Evolutionary conservation across 1,140 invertebrate species (phyloP).

Genomic region (Apocrypta bakeri): DNA sequence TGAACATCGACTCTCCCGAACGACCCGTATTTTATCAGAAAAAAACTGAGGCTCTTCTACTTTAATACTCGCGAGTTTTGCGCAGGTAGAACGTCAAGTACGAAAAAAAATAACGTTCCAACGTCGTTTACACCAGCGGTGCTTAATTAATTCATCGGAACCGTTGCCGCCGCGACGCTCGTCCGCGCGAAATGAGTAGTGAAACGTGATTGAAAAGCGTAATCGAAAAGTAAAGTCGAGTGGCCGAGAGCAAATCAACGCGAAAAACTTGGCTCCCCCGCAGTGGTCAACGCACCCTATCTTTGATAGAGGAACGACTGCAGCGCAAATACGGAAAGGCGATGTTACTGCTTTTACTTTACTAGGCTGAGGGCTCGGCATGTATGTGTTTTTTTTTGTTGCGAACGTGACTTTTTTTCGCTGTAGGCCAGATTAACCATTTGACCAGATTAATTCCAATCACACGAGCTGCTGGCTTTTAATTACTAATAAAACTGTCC

Average conservation of each 20-base stretch:
- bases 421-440: slow-evolving; percentile 66
- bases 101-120: background rate
- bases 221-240: slow-evolving; percentile 52
- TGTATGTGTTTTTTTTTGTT: slow-evolving; percentile 27
- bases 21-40: slow-evolving; percentile 6
- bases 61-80: slow-evolving; percentile 1
- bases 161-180: background rate
- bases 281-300: background rate
- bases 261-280: background rate
- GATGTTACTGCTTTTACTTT: slow-evolving; percentile 15
- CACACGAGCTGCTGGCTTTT: slow-evolving; percentile 70
- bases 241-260: background rate
- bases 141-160: slow-evolving; percentile 48
- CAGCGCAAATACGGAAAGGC: background rate
- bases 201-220: slow-evolving; percentile 52
- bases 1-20: background rate
- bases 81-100: background rate
- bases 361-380: background rate
- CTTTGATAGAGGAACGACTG: background rate
- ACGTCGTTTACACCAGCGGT: background rate
- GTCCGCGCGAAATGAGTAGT: slow-evolving; percentile 45
- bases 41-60: background rate
- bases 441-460: slow-evolving; percentile 74
- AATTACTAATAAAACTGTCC: slow-evolving; percentile 73
- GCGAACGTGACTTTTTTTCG: slow-evolving; percentile 54